phyloP scores from a whole-genome alignment of 2,888 invertebrate genomes.

The Mechanitis messenoides region DNA sequence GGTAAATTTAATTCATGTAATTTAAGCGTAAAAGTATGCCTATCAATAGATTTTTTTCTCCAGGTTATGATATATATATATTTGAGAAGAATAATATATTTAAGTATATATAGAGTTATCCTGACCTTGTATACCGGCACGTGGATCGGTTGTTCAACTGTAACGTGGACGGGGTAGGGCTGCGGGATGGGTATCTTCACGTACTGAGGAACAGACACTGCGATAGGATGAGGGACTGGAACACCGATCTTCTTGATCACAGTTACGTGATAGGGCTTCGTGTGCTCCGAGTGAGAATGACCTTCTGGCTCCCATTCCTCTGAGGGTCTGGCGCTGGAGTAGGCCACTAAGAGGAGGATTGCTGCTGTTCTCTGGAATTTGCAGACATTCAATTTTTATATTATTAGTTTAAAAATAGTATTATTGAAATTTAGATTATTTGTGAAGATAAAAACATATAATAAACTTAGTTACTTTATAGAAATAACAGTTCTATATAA shows the following conservation, averaged over 20 bases:
- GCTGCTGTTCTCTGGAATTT: slow-evolving; percentile 62
- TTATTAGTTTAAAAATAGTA: too few relatives aligned
- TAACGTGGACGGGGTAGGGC: slow-evolving; percentile 84
- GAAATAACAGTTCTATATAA: too few relatives aligned
- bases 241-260: slow-evolving; percentile 84
- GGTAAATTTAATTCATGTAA: too few relatives aligned
- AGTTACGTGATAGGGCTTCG: slow-evolving; percentile 82
- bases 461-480: too few relatives aligned
- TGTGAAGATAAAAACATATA: too few relatives aligned
- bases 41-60: too few relatives aligned
- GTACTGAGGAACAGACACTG: slow-evolving; percentile 82
- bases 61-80: too few relatives aligned
- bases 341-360: slow-evolving; percentile 51
- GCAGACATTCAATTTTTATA: too few relatives aligned
- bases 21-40: too few relatives aligned
- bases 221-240: slow-evolving; percentile 84
- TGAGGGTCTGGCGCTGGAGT: slow-evolving; percentile 53
- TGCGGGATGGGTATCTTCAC: slow-evolving; percentile 84
- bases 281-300: slow-evolving; percentile 81
- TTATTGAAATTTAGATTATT: too few relatives aligned
- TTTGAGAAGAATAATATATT: too few relatives aligned
- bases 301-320: slow-evolving; percentile 74
- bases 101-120: neutral
- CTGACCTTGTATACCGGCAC: slow-evolving; percentile 82
- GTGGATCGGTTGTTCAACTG: slow-evolving; percentile 83